phyloP scores from a whole-genome alignment of 2,113 vertebrate species.

The Tychaedon coryphoeus region DNA sequence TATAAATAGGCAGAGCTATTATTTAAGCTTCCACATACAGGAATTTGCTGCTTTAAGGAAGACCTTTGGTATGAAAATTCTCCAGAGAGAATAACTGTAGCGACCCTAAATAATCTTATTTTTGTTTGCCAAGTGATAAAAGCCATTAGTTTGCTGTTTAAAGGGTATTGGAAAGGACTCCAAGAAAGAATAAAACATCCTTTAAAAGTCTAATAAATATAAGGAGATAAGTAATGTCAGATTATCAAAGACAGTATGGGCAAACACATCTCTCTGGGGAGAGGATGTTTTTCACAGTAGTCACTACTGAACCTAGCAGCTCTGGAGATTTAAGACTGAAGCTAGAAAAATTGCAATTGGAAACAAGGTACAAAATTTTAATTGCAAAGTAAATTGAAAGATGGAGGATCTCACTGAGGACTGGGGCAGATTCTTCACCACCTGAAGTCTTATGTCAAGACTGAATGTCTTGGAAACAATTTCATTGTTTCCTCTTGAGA shows the following conservation, averaged over 20 bases:
- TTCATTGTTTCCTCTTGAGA: neutral
- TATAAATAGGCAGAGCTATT: constrained; percentile 15
- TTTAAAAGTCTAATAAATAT: neutral
- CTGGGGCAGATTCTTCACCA: neutral
- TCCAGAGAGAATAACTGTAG: neutral
- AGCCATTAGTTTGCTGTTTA: neutral
- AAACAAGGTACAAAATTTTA: neutral
- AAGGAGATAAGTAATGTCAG: neutral
- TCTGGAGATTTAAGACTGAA: neutral
- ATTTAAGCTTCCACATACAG: neutral
- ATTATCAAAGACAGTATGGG: neutral
- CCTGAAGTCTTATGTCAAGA: neutral
- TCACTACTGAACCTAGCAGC: neutral
- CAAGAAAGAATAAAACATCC: neutral
- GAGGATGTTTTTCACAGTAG: neutral
- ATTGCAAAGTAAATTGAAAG: neutral
- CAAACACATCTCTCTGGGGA: neutral
- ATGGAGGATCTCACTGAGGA: neutral
- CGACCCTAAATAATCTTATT: neutral
- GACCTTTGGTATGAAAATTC: neutral
- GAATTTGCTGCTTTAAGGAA: neutral
- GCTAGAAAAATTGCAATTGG: neutral
- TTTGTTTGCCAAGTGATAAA: neutral
- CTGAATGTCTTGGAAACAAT: neutral
- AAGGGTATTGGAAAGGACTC: neutral